Evolutionary conservation across 2,888 invertebrate species (phyloP), one percentile per base, ranked within the genome.

Genomic region (Elysia crispata): DNA sequence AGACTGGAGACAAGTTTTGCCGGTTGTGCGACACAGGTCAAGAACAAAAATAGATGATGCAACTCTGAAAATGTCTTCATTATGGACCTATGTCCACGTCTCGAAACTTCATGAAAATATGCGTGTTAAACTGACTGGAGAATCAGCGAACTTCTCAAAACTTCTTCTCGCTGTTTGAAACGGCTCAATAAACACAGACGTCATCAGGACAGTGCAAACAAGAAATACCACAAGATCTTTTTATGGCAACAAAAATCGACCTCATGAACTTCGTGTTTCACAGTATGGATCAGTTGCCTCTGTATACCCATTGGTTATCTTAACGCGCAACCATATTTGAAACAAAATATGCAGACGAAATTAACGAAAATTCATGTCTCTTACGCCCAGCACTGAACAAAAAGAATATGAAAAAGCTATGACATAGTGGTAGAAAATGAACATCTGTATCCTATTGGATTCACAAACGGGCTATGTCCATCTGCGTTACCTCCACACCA

Each of bases 1-100:
- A 1, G 66, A 66, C 66, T 66, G 66, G 66, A 25, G 66, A 25
- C 66, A 66, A 28, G 13, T 66, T 66, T 1, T 66, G 28, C 66
- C 66, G 8, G 66, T 41, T 41, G 11, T 41, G 3, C 41, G 41
- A 3, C 41, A 41, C 11, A 11, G 41, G 5, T 41, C 41, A 41
- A 41, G 11, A 41, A 11, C 41, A 6, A 3, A 41, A 3, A 41
- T 11, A 6, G 41, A 6, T 6, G 30, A 66, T 28, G 13, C 25
- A 13, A 66, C 66, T 18, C 13, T 66, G 23, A 66, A 66, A 66
- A 28, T 28, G 23, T 66, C 66, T 28, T 13, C 23, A 28, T 28
- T n/a, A 3, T 66, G 66, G 66, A 13, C 11, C 25, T 13, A 66
- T 66, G 66, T 66, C 28, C 23, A 66, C 3, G 28, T 25, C 5